Evolutionary conservation across 2,113 vertebrate species (phyloP).

Genomic region (Engraulis encrasicolus): DNA sequence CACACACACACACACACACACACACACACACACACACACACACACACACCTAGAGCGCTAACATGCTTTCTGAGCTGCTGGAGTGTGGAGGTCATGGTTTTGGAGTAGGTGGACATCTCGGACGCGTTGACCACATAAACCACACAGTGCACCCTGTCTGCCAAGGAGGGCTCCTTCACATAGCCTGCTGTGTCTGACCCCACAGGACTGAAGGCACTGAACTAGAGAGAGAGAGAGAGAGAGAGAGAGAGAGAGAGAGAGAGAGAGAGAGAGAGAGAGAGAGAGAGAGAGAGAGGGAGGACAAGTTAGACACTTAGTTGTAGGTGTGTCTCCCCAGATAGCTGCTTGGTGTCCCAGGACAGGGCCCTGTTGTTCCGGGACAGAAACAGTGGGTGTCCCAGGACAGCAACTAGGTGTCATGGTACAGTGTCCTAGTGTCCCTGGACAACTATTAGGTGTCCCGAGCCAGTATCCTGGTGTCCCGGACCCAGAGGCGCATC

Average conservation of each 20-base stretch:
- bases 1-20: too few relatives aligned
- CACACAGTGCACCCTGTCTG: constrained; percentile 72
- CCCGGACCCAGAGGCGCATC: too few relatives aligned
- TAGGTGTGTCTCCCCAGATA: too few relatives aligned
- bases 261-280: neutral
- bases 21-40: neutral
- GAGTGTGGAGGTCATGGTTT: constrained; percentile 58
- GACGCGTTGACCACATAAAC: constrained; percentile 69
- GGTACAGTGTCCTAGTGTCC: too few relatives aligned
- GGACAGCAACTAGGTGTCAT: too few relatives aligned
- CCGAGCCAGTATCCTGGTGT: too few relatives aligned
- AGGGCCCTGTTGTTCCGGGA: too few relatives aligned
- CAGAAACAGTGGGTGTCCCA: too few relatives aligned
- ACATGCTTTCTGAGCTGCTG: constrained; percentile 68
- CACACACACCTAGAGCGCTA: constrained; percentile 70
- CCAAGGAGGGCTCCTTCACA: constrained; percentile 59
- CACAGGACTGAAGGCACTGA: constrained; percentile 61
- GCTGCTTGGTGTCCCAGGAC: too few relatives aligned
- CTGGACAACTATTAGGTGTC: too few relatives aligned
- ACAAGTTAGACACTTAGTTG: too few relatives aligned
- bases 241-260: neutral
- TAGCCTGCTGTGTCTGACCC: constrained; percentile 60
- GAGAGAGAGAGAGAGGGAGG: too few relatives aligned
- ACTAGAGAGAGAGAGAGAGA: constrained; percentile 48
- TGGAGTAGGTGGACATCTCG: constrained; percentile 54